Conservation (phyloP, 2,797 vertebrate genomes). For the Pitangus sulphuratus region DNA sequence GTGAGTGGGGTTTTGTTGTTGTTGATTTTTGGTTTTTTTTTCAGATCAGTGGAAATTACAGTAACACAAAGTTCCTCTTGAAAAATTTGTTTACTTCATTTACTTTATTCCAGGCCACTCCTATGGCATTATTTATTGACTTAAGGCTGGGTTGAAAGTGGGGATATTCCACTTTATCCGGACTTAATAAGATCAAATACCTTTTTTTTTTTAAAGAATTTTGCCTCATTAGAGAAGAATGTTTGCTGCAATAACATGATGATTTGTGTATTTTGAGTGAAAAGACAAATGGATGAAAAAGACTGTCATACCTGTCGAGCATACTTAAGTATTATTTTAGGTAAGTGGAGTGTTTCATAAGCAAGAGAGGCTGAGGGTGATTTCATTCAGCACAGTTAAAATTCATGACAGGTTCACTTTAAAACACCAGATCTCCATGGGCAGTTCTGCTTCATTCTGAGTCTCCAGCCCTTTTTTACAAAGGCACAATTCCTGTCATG, state of each 20-base stretch:
- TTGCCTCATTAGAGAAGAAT: background rate
- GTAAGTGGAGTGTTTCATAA: slow-evolving; percentile 3
- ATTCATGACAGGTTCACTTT: slow-evolving; percentile 52
- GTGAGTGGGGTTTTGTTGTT: background rate
- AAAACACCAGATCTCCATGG: slow-evolving; percentile 12
- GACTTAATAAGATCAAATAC: background rate
- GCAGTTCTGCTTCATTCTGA: slow-evolving; percentile 10
- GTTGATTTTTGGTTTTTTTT: background rate
- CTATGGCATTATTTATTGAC: background rate
- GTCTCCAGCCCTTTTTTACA: slow-evolving; percentile 32
- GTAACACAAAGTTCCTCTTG: background rate
- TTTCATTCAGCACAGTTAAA: slow-evolving; percentile 37
- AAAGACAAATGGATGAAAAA: slow-evolving; percentile 52
- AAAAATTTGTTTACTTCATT: background rate
- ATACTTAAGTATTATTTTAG: slow-evolving; percentile 15
- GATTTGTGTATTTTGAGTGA: slow-evolving; percentile 7
- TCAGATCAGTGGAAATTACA: background rate
- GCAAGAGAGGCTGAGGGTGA: background rate
- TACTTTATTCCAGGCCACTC: background rate
- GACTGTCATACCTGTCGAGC: slow-evolving; percentile 1
- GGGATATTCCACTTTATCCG: background rate
- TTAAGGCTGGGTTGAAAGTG: background rate
- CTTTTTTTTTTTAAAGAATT: background rate
- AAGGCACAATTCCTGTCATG: background rate
- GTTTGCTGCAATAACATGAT: background rate